These are phyloP conservation scores for Sebastes steindachneri DNA, from an alignment of 2,797 vertebrate species.

Conservation along the genomic window DNA sequence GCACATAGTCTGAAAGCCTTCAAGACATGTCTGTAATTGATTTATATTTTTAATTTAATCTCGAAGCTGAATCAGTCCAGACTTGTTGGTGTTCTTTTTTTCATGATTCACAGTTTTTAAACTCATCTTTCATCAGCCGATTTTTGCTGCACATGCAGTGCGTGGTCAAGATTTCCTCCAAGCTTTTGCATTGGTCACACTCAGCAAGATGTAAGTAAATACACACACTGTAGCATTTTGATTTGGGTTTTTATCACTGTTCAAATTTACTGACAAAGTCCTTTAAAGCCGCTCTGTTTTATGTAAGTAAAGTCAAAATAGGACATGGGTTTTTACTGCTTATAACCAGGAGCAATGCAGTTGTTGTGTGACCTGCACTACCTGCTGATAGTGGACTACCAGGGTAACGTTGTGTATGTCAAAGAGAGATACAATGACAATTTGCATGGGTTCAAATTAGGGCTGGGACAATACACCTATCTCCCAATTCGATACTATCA, in stretches of 20 bases:
- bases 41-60: conserved; percentile 26
- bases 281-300: background rate
- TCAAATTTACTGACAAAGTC: background rate
- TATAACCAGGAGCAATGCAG: background rate
- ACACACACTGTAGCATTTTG: background rate
- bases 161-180: background rate
- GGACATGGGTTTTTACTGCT: background rate
- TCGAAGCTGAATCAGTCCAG: background rate
- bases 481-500: too few species aligned
- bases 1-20: background rate
- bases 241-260: background rate
- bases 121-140: background rate
- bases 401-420: background rate
- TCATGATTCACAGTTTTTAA: background rate
- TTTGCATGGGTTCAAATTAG: background rate
- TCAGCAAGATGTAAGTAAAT: background rate
- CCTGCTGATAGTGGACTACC: background rate
- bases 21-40: background rate
- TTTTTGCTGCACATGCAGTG: background rate
- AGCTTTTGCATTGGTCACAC: background rate
- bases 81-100: background rate
- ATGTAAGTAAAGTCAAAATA: background rate
- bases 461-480: too few species aligned
- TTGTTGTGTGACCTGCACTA: background rate
- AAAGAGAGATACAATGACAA: background rate